These are phyloP conservation scores for Andricus quercusramuli DNA, from an alignment of 2,888 invertebrate genomes.

Conservation along the genomic window DNA sequence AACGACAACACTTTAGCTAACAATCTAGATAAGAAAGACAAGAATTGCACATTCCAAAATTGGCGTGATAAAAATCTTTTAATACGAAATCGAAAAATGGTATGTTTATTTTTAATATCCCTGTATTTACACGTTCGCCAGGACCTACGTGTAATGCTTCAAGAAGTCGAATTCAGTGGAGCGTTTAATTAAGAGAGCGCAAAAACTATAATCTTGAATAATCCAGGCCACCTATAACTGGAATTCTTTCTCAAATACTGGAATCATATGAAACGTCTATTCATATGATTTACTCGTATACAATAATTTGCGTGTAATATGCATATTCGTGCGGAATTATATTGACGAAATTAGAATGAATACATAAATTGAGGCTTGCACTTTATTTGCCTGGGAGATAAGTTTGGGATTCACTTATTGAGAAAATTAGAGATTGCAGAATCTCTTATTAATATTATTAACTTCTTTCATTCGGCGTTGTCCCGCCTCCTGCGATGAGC, in stretches of 20 bases:
- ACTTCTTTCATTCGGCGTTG: constrained; percentile 1
- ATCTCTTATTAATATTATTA: constrained; percentile 32
- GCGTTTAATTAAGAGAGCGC: background rate
- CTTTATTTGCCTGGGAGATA: background rate
- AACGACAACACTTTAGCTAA: background rate
- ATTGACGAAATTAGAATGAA: background rate
- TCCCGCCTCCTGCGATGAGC: constrained; percentile 14
- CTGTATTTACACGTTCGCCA: background rate
- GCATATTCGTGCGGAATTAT: background rate
- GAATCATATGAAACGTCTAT: background rate
- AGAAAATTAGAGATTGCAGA: background rate
- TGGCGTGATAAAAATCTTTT: background rate
- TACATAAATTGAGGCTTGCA: background rate
- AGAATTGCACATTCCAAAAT: background rate
- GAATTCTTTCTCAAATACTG: background rate
- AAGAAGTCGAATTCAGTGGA: background rate
- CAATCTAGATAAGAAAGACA: background rate
- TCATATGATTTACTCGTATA: background rate
- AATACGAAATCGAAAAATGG: background rate
- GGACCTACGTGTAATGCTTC: background rate
- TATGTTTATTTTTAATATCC: background rate
- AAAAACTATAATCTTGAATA: background rate
- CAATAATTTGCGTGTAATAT: too few species aligned
- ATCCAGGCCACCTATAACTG: background rate
- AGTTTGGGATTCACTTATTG: constrained; percentile 18